Evolutionary conservation across 2,113 vertebrate genomes (phyloP).

Genomic region (Psephotus haematonotus): DNA sequence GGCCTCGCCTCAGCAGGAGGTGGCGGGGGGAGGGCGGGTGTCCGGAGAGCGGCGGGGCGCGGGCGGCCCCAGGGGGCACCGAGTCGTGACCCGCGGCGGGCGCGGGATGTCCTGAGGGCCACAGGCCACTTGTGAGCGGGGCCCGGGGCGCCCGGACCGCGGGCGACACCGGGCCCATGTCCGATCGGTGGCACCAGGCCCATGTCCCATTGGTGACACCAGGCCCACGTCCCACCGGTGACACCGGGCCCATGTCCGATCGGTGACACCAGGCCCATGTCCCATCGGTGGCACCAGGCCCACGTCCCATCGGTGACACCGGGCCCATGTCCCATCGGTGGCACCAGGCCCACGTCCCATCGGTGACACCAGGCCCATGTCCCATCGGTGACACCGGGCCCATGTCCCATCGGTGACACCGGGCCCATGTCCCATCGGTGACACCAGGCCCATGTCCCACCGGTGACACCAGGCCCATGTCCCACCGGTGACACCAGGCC

Average conservation of each 20-base stretch:
- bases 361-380: too few species aligned
- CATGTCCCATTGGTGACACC: fast-evolving
- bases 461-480: too few species aligned
- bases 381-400: too few species aligned
- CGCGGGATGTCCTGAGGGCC: background rate
- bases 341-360: too few species aligned
- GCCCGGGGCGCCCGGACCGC: background rate
- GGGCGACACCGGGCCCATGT: fast-evolving
- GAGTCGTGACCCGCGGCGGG: background rate
- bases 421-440: too few species aligned
- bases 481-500: too few species aligned
- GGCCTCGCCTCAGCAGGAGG: too few species aligned
- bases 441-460: too few species aligned
- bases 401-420: too few species aligned
- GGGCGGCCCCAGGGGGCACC: background rate
- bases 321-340: too few species aligned
- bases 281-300: fast-evolving
- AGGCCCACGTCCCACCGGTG: fast-evolving
- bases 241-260: fast-evolving
- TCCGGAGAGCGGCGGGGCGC: background rate
- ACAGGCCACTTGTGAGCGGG: background rate
- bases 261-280: fast-evolving
- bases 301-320: too few species aligned
- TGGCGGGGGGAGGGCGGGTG: background rate
- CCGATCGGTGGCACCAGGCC: fast-evolving